These are phyloP conservation scores for Melanostoma mellinum DNA, from an alignment of 2,888 invertebrate genomes.

Conservation along the genomic window DNA sequence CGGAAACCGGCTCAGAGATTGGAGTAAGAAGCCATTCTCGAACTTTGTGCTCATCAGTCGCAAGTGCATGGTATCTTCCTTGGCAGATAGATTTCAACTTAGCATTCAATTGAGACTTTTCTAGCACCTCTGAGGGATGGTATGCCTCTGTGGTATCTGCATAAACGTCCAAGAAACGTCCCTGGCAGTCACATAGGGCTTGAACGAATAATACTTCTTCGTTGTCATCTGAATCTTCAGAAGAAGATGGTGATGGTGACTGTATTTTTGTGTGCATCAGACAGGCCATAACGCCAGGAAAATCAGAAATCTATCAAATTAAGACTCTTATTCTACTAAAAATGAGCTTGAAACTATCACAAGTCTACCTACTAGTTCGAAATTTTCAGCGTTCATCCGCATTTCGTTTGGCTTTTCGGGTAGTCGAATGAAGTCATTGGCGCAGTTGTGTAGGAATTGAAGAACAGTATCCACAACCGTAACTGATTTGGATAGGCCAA, in stretches of 20 bases:
- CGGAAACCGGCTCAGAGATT: neutral
- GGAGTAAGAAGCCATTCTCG: slow-evolving; percentile 51
- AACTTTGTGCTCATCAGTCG: neutral
- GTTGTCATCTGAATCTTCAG: neutral
- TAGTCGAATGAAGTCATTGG: slow-evolving; percentile 20
- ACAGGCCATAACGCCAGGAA: slow-evolving; percentile 43
- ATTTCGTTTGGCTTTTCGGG: slow-evolving; percentile 18
- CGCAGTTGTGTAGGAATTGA: slow-evolving; percentile 24
- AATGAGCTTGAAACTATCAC: neutral
- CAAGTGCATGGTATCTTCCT: slow-evolving; percentile 32
- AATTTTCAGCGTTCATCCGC: slow-evolving; percentile 11
- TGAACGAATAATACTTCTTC: slow-evolving; percentile 9
- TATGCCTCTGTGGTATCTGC: slow-evolving; percentile 1
- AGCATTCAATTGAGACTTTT: slow-evolving; percentile 18
- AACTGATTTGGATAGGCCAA: slow-evolving; percentile 11
- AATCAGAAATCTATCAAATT: slow-evolving; percentile 3
- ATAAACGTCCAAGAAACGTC: slow-evolving; percentile 39
- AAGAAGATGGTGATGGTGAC: neutral
- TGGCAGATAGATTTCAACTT: slow-evolving; percentile 22
- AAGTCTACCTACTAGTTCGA: slow-evolving; percentile 13
- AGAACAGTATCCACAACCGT: slow-evolving; percentile 28
- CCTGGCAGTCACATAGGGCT: slow-evolving; percentile 31
- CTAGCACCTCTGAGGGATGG: slow-evolving; percentile 23
- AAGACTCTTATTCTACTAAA: neutral
- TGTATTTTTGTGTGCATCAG: slow-evolving; percentile 10